Base-by-base conservation (phyloP, 2,797 vertebrate genomes). In the Schizopygopsis pylzovi region DNA sequence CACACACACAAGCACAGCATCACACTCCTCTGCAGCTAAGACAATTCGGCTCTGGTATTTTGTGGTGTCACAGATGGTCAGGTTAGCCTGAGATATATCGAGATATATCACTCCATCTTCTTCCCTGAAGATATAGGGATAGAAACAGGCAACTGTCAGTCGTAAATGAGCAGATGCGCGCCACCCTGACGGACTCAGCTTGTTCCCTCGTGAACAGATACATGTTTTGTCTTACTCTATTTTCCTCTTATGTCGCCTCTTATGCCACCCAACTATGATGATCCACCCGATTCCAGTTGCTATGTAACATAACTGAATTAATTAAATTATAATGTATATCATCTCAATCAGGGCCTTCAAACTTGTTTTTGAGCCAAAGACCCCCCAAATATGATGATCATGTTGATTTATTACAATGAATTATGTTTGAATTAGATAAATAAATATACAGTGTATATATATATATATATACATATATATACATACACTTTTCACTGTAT, bases 191-290 rank as follows among this genome's bases (percentile, higher is more conserved):
- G 72, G 87, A 83, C 82, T 87, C 56, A 25, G 78, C 47, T 92
- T 91, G 92, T 89, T 90, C 91, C 91, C 92, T 90, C 41, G 90
- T 90, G 15, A 49, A 54, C 20, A 45, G 56, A 28, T 43, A 56
- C 22, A 28, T 49, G 59, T 61, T 49, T 37, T 52, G 52, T 70
- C 45, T 81, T 70, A 16, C n/a, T 52, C 54, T 28, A 9, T 56
- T 78, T 68, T 33, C 37, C 3, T 73, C n/a, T 28, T 28, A 54
- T 4, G 16, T 76, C 22, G 47, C 47, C 37, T 25, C 9, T 75
- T 16, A 54, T 18, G 6, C 39, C 10, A 15, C 41, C 47, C 47
- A 28, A 78, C 28, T 18, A 54, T 76, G 22, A 22, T 37, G 5
- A n/a, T 37, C 4, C 54, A 47, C 8, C 49, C 11, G 22, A 7